Evolutionary conservation across 2,888 invertebrate genomes (phyloP).

Genomic region (Tipula helvola): DNA sequence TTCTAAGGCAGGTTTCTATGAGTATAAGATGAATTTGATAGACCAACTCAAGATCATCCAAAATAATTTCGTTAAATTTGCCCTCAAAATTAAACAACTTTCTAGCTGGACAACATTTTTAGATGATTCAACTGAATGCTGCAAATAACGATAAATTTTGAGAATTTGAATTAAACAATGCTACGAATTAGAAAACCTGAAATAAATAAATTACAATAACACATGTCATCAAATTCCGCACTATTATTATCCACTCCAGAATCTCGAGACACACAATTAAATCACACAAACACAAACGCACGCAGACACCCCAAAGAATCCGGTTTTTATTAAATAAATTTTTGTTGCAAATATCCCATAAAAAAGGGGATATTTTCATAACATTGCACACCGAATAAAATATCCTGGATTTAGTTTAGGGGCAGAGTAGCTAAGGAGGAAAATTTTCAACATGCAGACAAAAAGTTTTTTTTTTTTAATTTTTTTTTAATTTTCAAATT

Average conservation of each 20-base stretch:
- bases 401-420: neutral
- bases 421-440: neutral
- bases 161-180: too few species aligned
- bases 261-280: neutral
- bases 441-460: neutral
- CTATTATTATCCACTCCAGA: neutral
- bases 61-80: too few species aligned
- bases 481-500: neutral
- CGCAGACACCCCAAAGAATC: neutral
- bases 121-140: too few species aligned
- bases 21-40: too few species aligned
- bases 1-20: too few species aligned
- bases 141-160: too few species aligned
- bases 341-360: neutral
- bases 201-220: too few species aligned
- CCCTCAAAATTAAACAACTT: too few species aligned
- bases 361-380: neutral
- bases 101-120: too few species aligned
- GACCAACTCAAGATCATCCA: too few species aligned
- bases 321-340: neutral
- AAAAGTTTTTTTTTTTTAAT: neutral
- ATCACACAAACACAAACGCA: neutral
- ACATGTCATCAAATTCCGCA: neutral
- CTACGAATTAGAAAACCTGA: too few species aligned
- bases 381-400: neutral